Evolutionary conservation across 2,888 invertebrate species (phyloP).

Genomic region (Beris morrisii): DNA sequence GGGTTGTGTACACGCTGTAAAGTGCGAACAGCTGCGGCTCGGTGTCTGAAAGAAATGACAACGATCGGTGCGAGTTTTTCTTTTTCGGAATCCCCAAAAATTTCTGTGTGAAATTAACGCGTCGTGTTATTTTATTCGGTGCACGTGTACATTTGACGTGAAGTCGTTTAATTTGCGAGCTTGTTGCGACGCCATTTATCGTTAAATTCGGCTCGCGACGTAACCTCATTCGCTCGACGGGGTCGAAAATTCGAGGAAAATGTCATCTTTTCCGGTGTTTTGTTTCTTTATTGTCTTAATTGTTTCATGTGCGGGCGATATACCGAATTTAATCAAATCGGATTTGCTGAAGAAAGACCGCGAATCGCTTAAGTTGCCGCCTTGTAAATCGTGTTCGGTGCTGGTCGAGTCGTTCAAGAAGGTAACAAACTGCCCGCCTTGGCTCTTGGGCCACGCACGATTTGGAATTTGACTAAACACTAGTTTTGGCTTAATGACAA

Average conservation of each 20-base stretch:
- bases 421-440: background rate
- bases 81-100: background rate
- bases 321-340: background rate
- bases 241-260: background rate
- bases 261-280: background rate
- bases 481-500: background rate
- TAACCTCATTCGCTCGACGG: too few species aligned
- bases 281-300: slow-evolving; percentile 5
- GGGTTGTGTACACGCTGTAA: too few species aligned
- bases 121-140: too few species aligned
- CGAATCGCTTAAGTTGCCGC: slow-evolving; percentile 63
- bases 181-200: background rate
- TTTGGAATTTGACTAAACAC: too few species aligned
- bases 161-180: too few species aligned
- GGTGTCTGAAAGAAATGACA: too few species aligned
- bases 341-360: slow-evolving; percentile 41
- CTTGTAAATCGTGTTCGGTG: slow-evolving; percentile 76
- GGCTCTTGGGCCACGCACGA: too few species aligned
- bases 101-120: too few species aligned
- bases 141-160: too few species aligned
- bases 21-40: too few species aligned
- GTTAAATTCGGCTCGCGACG: too few species aligned
- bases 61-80: slow-evolving; percentile 6
- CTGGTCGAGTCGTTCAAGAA: slow-evolving; percentile 75
- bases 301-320: slow-evolving; percentile 7